Evolutionary conservation across 2,888 invertebrate species (phyloP), one percentile per base, ranked within the genome.

Genomic region (Ophioninae sp.): DNA sequence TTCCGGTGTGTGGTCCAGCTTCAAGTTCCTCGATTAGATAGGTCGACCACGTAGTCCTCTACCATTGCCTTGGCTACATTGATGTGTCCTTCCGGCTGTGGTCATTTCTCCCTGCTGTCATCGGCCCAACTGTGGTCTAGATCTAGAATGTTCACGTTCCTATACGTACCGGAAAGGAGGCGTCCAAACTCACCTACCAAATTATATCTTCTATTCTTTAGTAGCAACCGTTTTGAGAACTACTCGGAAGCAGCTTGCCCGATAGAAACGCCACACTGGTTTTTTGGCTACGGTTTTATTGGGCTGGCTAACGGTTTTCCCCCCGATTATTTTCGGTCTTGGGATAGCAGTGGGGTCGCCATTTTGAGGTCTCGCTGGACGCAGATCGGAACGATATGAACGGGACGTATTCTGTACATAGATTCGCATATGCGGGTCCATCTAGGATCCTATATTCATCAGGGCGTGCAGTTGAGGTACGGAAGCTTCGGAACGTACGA

Each of bases 301-400:
- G 30, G 30, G 30, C 30, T 30, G 30, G 30, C 30, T 44, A 13
- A 44, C 8, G 8, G 44, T 44, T 10, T 44, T 44, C 8, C 13
- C 10, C 7, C 44, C 57, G 57, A 7, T 20, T 59, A 59, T 59
- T 59, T 20, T n/a, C 3, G 13, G 6, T 20, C 6, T 59, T 17
- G n/a, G n/a, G 21, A 20, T 8, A 50, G 17, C 13, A 50, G 50
- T 61, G 56, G 68, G 20, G 44, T 62, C 56, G 59, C 23, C 68
- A 78, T 84, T 85, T 85, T 68, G 83, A 86, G 84, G 67, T 80
- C 81, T 84, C 50, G 17, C 82, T 84, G 82, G 82, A 85, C 85
- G 84, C 76, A 85, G 6, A 79, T 41, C 67, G 79, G 82, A 82
- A 85, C 84, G 84, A 85, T 83, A 79, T 50, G 72, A 68, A n/a